Base-by-base conservation (phyloP, 2,113 vertebrate species). In the Limnothrissa miodon region DNA sequence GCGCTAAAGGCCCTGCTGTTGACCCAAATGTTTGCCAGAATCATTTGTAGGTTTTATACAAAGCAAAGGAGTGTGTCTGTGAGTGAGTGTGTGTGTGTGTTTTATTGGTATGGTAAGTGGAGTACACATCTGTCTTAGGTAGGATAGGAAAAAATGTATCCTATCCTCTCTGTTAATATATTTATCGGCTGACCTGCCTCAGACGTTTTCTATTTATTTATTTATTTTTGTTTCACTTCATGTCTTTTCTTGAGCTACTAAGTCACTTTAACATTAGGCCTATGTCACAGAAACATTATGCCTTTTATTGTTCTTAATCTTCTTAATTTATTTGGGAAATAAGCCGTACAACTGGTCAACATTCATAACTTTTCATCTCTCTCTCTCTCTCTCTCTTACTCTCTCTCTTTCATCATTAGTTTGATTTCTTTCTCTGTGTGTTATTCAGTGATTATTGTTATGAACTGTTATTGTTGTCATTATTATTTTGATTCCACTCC, bases 1-100 rank as follows among this genome's bases (percentile, higher is more conserved):
- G 59, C 83, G 84, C 88, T 88, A 45, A 70, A 89, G 89, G 86
- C 78, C 86, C 92, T 92, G 91, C 94, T 94, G 91, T 88, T 90
- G 89, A 87, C 45, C 85, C 82, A 81, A 48, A 83, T 82, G 85
- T 56, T 79, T 11, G 21, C 66, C 36, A 33, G 25, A 29, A 33
- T 36, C 66, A 36, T 36, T 36, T 33, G n/a, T 10, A 29, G 17
- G 17, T 3, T 74, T 74, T 74, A 29, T 19, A 74, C 33, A 39
- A 74, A 21, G 51, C 19, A 6, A 56, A 36, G 36, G 66, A 29
- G 59, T 11, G n/a, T 2, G 25, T 66, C 23, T n/a, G 53, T 56
- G 53, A 29, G 25, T 70, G 29, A 5, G 62, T 70, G 62, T 70
- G 42, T 42, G 42, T 42, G 6, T 42, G 2, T 42, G 42, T 42